Percentiles rank a stretch among this genome's conserved stretches.
Evolutionary conservation across 2,888 invertebrate species (phyloP).

Genomic region (Stratiomys singularior): DNA sequence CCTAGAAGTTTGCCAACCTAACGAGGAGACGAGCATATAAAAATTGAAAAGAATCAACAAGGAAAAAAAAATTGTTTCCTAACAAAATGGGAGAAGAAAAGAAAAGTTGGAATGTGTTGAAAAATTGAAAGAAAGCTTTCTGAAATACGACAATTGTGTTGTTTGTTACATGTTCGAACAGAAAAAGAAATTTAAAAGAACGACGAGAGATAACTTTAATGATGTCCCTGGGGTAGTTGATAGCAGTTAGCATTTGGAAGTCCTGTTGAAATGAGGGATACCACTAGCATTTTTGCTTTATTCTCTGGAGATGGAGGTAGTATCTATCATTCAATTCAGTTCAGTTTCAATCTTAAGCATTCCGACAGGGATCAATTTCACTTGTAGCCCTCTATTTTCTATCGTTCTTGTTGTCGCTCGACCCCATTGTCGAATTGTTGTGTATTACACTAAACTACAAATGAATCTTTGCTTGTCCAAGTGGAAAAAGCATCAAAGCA

Average conservation of each 20-base stretch:
- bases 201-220: slow-evolving; percentile 53
- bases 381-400: neutral
- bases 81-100: slow-evolving; percentile 30
- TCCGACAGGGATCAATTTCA: slow-evolving; percentile 6
- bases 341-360: slow-evolving; percentile 7
- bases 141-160: slow-evolving; percentile 12
- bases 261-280: slow-evolving; percentile 5
- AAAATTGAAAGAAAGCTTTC: slow-evolving; percentile 42
- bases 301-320: neutral
- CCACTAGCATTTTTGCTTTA: neutral
- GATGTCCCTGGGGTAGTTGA: slow-evolving; percentile 50
- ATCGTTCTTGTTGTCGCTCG: neutral
- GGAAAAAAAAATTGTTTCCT: neutral
- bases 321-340: slow-evolving; percentile 42
- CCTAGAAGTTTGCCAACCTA: no score
- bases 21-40: no score
- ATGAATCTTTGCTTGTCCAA: slow-evolving; percentile 15
- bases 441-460: slow-evolving; percentile 35
- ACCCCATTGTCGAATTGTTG: slow-evolving; percentile 36
- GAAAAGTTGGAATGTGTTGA: slow-evolving; percentile 40
- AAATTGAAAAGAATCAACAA: neutral
- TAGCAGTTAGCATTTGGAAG: neutral
- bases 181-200: slow-evolving; percentile 37
- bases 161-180: slow-evolving; percentile 20
- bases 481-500: slow-evolving; percentile 35